Percentiles rank a stretch among this genome's conserved stretches.
These are phyloP conservation scores for Ephialtes manifestator DNA, from an alignment of 2,888 invertebrate species.

Conservation along the genomic window DNA sequence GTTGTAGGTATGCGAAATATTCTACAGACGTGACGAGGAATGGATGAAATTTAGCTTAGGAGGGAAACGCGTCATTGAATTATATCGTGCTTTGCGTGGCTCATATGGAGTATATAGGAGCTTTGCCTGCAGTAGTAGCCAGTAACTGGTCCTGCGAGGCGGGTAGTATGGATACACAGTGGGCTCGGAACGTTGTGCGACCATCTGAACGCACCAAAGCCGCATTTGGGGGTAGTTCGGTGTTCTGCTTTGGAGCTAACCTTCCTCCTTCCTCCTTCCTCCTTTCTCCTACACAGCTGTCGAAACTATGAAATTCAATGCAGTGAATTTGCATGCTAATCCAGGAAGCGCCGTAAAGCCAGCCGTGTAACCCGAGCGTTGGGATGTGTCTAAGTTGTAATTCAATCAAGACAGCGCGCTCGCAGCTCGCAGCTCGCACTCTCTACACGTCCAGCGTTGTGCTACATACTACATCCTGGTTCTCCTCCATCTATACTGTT, in stretches of 20 bases:
- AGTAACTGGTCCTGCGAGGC: background rate
- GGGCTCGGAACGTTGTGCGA: background rate
- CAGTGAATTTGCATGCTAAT: conserved; percentile 83
- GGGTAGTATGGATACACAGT: background rate
- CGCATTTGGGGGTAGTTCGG: conserved; percentile 30
- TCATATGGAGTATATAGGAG: conserved; percentile 40
- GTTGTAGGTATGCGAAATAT: background rate
- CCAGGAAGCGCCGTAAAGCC: conserved; percentile 76
- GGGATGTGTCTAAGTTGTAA: conserved; percentile 82
- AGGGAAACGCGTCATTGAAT: conserved; percentile 55
- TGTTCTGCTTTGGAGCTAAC: conserved; percentile 14
- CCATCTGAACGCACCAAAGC: conserved; percentile 29
- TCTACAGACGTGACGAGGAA: background rate
- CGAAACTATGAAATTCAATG: conserved; percentile 85
- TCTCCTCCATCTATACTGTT: conserved; percentile 61
- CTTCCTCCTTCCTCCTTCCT: conserved; percentile 7
- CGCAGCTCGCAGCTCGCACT: conserved; percentile 25
- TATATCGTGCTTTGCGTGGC: conserved; percentile 43
- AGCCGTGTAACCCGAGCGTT: conserved; percentile 73
- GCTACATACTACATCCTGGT: background rate
- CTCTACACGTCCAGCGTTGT: background rate
- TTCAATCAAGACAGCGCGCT: conserved; percentile 80
- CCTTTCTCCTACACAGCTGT: conserved; percentile 74
- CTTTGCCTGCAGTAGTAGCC: conserved; percentile 10
- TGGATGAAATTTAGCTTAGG: background rate